These are phyloP conservation scores for Tipula helvola DNA, from an alignment of 2,888 invertebrate species.

Conservation along the genomic window DNA sequence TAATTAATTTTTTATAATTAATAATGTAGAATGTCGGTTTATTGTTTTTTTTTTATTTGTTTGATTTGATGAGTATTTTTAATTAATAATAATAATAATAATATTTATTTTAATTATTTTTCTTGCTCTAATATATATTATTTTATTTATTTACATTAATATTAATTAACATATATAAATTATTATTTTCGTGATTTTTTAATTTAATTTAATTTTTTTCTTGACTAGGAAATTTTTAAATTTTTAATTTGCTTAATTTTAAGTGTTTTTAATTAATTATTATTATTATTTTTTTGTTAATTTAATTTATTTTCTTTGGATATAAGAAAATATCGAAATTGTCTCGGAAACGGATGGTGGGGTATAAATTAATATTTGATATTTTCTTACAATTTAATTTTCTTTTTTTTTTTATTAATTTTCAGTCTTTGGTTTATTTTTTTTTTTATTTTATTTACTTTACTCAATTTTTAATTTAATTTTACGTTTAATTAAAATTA, in stretches of 20 bases:
- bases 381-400: background rate
- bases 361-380: background rate
- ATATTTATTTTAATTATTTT: background rate
- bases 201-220: background rate
- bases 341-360: background rate
- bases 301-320: background rate
- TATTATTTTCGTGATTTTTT: background rate
- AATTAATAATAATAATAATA: background rate
- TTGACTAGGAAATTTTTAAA: background rate
- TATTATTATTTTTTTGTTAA: background rate
- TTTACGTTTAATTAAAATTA: background rate
- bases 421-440: slow-evolving; percentile 8
- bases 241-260: background rate
- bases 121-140: background rate
- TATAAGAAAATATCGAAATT: slow-evolving; percentile 4
- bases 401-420: background rate
- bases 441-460: background rate
- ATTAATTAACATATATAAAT: background rate
- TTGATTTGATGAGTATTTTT: background rate
- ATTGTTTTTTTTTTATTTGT: background rate
- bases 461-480: background rate
- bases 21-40: background rate
- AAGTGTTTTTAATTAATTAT: background rate
- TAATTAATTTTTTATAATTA: slow-evolving; percentile 5
- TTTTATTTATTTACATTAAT: background rate